A percentile compares a stretch with the other conserved stretches of the same genome.
These are phyloP conservation scores for Petrocephalus microphthalmus DNA, from an alignment of 2,113 vertebrate genomes.

Conservation along the genomic window DNA sequence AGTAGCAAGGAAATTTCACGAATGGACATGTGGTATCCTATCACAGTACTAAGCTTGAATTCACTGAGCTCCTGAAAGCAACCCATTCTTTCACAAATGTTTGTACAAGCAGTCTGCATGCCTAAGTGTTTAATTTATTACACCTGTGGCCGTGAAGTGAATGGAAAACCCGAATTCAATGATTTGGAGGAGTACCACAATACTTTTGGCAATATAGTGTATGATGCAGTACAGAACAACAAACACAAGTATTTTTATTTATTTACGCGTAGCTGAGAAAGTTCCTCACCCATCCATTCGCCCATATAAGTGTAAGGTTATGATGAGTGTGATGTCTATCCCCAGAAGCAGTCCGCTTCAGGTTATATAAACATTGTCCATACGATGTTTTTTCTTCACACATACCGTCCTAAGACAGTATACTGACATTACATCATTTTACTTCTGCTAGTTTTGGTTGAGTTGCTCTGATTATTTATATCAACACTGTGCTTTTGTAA, in stretches of 20 bases:
- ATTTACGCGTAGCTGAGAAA: neutral
- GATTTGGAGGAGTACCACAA: too few relatives aligned
- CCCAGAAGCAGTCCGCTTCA: neutral
- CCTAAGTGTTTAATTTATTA: too few relatives aligned
- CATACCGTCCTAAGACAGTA: neutral
- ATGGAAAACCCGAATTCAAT: too few relatives aligned
- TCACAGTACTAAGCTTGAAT: too few relatives aligned
- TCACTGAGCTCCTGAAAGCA: too few relatives aligned
- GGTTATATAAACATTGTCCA: neutral
- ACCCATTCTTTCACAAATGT: too few relatives aligned
- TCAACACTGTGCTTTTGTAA: neutral
- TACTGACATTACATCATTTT: neutral
- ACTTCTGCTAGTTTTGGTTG: neutral
- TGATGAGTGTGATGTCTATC: neutral
- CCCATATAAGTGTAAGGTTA: neutral
- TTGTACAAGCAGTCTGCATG: too few relatives aligned
- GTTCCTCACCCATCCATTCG: neutral
- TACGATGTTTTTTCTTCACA: too few relatives aligned
- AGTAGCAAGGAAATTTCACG: too few relatives aligned
- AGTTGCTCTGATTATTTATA: neutral
- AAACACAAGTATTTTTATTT: neutral
- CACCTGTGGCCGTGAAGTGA: too few relatives aligned
- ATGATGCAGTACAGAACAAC: neutral
- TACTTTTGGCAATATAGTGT: too few relatives aligned
- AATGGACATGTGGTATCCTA: too few relatives aligned